phyloP scores from a whole-genome alignment of 2,888 invertebrate genomes.

The Cantharis rustica region DNA sequence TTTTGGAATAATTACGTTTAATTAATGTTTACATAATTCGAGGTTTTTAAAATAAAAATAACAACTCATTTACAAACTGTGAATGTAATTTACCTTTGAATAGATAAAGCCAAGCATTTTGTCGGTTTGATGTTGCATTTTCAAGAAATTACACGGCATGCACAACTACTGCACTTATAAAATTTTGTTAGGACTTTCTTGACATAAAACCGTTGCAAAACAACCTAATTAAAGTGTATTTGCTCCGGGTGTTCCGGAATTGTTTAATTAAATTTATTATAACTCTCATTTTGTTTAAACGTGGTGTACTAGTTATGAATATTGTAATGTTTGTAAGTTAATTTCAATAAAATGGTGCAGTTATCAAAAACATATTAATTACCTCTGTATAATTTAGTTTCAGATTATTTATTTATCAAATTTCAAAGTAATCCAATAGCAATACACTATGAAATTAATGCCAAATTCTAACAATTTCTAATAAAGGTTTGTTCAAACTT shows the following conservation, averaged over 20 bases:
- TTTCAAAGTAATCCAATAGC: not conserved
- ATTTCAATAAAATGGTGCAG: not conserved
- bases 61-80: not conserved
- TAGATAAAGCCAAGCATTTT: not conserved
- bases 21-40: not conserved
- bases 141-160: not conserved
- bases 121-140: not conserved
- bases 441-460: not conserved
- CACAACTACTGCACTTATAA: not conserved
- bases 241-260: not conserved
- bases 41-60: not conserved
- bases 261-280: not conserved
- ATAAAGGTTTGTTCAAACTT: slow-evolving; percentile 14
- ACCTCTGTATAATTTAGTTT: not conserved
- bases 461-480: slow-evolving; percentile 15
- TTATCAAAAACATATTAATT: not conserved
- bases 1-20: not conserved
- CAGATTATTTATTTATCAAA: not conserved
- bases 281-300: not conserved
- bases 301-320: not conserved
- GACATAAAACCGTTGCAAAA: not conserved
- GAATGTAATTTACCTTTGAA: not conserved
- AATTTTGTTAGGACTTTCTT: not conserved
- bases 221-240: not conserved
- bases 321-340: not conserved